Evolutionary conservation across 2,888 invertebrate species (phyloP), one percentile per base, ranked within the genome.

Genomic region (Taphrorychus bicolor): DNA sequence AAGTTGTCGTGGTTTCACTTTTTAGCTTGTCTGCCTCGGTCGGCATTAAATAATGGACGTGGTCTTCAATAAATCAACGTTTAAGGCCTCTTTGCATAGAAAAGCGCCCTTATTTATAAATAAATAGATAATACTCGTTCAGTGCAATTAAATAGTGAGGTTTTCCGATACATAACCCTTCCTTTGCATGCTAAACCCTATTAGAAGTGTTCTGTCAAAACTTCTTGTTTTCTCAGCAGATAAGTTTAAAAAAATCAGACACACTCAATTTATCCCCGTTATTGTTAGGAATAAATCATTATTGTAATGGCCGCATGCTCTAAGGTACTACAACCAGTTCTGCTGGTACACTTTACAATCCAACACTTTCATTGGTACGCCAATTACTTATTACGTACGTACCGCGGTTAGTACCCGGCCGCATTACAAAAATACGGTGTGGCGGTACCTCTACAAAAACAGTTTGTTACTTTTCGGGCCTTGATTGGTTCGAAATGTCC

Each of bases 1-100:
- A 58, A 51, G 40, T 53, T 52, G 14, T 42, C 22, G 40, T 53
- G 51, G 53, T 65, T 65, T 65, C 32, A 65, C 64, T 58, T 65
- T 64, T 19, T 58, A 48, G 21, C 14, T 17, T 40, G 41, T 51
- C 23, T 40, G 51, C 59, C 22, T 22, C 48, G 7, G 19, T 14
- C n/a, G 16, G 19, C 48, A 16, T 9, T 48, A 14, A 48, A 14
- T 48, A 48, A 48, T 48, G 19, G 48, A 48, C 48, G 14, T 19
- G 16, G n/a, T 19, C 16, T 18, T 48, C 48, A 9, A 48, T 48
- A 48, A 48, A 48, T 48, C 14, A 48, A 48, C 48, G 11, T 48
- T 32, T 48, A 48, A 48, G 48, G 48, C 19, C 5, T n/a, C 11
- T 19, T 48, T 14, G 16, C 48, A 48, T 9, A 18, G 48, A 48